Evolutionary conservation across 2,797 vertebrate genomes (phyloP).

Genomic region (Pangasius krempfi): DNA sequence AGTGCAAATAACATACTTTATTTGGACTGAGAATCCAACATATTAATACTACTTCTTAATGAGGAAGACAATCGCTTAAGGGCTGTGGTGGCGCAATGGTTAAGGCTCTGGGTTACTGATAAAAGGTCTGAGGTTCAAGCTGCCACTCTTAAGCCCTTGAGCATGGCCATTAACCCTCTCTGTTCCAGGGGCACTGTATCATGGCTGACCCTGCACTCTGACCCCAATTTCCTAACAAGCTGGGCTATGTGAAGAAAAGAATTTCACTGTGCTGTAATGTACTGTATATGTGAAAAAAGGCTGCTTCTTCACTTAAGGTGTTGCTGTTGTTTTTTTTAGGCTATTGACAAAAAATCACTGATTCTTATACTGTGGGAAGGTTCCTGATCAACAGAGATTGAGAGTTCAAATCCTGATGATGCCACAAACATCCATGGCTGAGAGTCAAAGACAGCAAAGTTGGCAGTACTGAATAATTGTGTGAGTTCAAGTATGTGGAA

Average conservation of each 20-base stretch:
- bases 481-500: background rate
- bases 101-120: background rate
- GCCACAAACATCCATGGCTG: background rate
- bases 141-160: background rate
- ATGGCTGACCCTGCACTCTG: no score
- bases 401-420: background rate
- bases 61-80: background rate
- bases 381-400: background rate
- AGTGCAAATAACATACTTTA: background rate
- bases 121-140: background rate
- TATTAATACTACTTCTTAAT: background rate
- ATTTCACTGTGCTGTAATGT: background rate
- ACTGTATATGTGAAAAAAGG: background rate
- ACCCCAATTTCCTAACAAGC: no score
- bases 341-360: background rate
- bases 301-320: background rate
- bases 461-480: background rate
- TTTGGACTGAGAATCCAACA: background rate
- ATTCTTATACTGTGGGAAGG: background rate
- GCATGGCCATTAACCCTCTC: background rate
- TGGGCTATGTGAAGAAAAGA: background rate
- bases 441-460: background rate
- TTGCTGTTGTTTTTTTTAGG: background rate
- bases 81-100: background rate
- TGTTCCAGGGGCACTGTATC: background rate